Percentiles rank a stretch among this genome's conserved stretches.
Evolutionary conservation across 2,888 invertebrate species (phyloP).

Genomic region (Pheosia tremula): DNA sequence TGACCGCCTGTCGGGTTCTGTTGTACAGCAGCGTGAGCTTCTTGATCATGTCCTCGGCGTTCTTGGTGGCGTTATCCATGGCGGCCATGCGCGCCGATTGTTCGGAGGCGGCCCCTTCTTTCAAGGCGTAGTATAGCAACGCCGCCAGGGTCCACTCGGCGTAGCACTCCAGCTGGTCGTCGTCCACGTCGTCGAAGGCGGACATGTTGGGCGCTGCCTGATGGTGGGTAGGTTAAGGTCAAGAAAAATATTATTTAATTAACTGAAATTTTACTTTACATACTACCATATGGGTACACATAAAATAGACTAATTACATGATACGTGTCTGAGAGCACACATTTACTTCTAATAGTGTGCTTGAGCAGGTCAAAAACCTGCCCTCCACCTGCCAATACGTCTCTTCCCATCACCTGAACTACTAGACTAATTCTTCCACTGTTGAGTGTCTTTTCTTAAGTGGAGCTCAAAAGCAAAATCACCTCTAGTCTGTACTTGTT

Average conservation of each 20-base stretch:
- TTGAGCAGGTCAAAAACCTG: too few relatives aligned
- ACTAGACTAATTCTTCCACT: not conserved
- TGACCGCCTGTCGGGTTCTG: slow-evolving; percentile 92
- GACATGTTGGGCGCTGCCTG: slow-evolving; percentile 85
- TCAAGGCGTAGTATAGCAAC: slow-evolving; percentile 89
- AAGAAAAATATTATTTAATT: too few relatives aligned
- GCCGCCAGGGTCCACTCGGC: slow-evolving; percentile 90
- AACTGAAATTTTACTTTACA: too few relatives aligned
- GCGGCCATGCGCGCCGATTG: slow-evolving; percentile 93
- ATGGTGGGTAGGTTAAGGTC: slow-evolving; percentile 25
- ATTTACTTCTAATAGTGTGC: too few relatives aligned
- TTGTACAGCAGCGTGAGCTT: slow-evolving; percentile 90
- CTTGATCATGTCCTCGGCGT: slow-evolving; percentile 92
- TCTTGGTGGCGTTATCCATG: slow-evolving; percentile 93
- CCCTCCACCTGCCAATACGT: too few relatives aligned
- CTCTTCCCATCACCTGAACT: too few relatives aligned
- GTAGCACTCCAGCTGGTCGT: slow-evolving; percentile 87
- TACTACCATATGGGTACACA: too few relatives aligned
- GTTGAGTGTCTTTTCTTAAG: not conserved
- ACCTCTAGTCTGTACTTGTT: slow-evolving; percentile 81
- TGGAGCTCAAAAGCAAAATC: not conserved
- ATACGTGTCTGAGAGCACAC: too few relatives aligned
- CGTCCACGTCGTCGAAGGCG: slow-evolving; percentile 89
- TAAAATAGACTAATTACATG: too few relatives aligned
- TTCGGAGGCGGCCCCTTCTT: slow-evolving; percentile 90